phyloP scores from a whole-genome alignment of 2,113 vertebrate genomes.

The Cyprinodon variegatus region DNA sequence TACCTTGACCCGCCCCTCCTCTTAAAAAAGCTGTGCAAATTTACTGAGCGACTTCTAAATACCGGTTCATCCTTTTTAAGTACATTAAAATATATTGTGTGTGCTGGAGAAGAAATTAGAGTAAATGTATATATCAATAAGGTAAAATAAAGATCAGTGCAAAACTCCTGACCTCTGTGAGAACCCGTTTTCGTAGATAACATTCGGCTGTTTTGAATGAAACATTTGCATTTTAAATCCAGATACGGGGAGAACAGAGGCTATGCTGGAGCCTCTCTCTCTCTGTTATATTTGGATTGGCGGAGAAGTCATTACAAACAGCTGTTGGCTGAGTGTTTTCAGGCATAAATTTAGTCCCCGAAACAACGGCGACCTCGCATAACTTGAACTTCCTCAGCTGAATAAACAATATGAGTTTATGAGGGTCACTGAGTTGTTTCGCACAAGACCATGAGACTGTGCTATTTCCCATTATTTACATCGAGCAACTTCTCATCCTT shows the following conservation, averaged over 20 bases:
- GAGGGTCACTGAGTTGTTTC: background rate
- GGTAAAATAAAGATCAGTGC: background rate
- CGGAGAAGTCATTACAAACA: constrained; percentile 38
- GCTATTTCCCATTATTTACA: background rate
- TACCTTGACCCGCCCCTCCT: constrained; percentile 45
- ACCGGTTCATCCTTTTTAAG: constrained; percentile 14
- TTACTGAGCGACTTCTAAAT: background rate
- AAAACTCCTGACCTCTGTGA: background rate
- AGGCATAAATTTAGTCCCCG: constrained; percentile 40
- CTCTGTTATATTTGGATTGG: constrained; percentile 32
- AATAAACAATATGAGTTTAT: constrained; percentile 36
- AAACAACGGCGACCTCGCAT: constrained; percentile 40
- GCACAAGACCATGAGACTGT: background rate
- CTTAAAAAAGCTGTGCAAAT: constrained; percentile 11
- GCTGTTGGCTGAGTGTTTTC: constrained; percentile 39
- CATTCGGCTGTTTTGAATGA: background rate
- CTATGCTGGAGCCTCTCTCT: background rate
- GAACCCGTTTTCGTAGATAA: background rate
- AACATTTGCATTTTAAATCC: constrained; percentile 14
- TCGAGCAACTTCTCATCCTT: background rate
- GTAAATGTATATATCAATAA: background rate
- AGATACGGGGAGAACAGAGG: background rate
- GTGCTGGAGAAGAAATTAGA: background rate
- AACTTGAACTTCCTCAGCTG: constrained; percentile 45
- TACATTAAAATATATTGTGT: background rate